Percentiles rank a stretch among this genome's conserved stretches.
phyloP scores from a whole-genome alignment of 2,797 vertebrate genomes.

The Salarias fasciatus region DNA sequence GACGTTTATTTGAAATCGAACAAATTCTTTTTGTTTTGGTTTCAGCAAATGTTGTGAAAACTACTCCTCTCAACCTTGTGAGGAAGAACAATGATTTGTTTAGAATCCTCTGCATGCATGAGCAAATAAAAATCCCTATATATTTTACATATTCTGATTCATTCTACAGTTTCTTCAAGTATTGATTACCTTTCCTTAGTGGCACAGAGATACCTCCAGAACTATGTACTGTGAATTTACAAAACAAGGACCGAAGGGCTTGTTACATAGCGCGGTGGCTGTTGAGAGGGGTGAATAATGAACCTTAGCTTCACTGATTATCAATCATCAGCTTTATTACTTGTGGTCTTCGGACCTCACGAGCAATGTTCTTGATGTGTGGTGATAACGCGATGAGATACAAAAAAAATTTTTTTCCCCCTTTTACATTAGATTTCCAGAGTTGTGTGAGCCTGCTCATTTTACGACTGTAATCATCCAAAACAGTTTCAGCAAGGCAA shows the following conservation, averaged over 20 bases:
- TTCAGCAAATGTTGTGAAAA: not conserved
- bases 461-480: not conserved
- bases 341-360: slow-evolving; percentile 63
- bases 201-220: too few relatives aligned
- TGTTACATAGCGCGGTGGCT: not conserved
- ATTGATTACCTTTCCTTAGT: too few relatives aligned
- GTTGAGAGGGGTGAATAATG: slow-evolving; percentile 50
- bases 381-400: slow-evolving; percentile 56
- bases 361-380: slow-evolving; percentile 48
- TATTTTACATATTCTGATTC: not conserved
- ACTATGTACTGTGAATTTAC: not conserved
- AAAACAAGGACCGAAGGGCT: not conserved
- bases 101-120: not conserved
- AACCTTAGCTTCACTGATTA: slow-evolving; percentile 66
- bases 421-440: too few relatives aligned
- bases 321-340: slow-evolving; percentile 67
- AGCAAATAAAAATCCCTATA: not conserved
- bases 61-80: not conserved
- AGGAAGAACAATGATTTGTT: not conserved
- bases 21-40: slow-evolving; percentile 5
- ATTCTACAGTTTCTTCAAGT: not conserved
- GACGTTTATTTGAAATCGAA: not conserved
- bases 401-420: slow-evolving; percentile 6
- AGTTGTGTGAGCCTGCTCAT: too few relatives aligned
- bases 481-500: slow-evolving; percentile 11